Base-by-base conservation (phyloP, 2,888 invertebrate genomes). In the Orthosia cruda region DNA sequence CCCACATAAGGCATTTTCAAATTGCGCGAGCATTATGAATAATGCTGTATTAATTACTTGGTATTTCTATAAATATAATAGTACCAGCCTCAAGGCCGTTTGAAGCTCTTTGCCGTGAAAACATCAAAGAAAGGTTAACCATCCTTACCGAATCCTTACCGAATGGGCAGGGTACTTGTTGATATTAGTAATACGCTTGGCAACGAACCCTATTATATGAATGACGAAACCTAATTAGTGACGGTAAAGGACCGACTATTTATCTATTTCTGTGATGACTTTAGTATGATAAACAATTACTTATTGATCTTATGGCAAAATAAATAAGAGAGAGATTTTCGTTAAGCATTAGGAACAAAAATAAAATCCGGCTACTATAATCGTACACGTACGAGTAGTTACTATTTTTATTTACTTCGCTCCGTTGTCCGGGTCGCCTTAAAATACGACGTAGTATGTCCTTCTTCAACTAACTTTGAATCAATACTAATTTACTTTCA, bases 131-230 rank as follows among this genome's bases (percentile, higher is more conserved):
- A 64, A 52, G 45, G 23, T 52, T 47, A 68, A 52, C 50, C 47
- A 47, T 54, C 59, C 20, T 2, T 12, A 26, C 15, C 32, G 16
- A n/a, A 40, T 20, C n/a, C n/a, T 2, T 15, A 26, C 15, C 32
- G 16, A n/a, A 40, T 20, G 52, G 52, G 68, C 63, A 52, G 32
- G 61, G n/a, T 76, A 70, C 65, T 54, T 77, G 66, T 77, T 78
- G 67, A 68, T 78, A 61, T 64, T 78, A 55, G 50, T 63, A 67
- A 49, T 40, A 54, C 23, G 23, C 4, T 69, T 32, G n/a, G 11
- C 62, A 45, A 50, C 63, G 49, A 59, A 49, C n/a, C 40, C 40
- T 45, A 32, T 50, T 57, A 52, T 23, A 59, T n/a, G 50, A 26
- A 54, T 50, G 13, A 47, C 61, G 50, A 52, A 52, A 62, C 18